phyloP scores from a whole-genome alignment of 2,797 vertebrate genomes.

The Diglossa cyanea region DNA sequence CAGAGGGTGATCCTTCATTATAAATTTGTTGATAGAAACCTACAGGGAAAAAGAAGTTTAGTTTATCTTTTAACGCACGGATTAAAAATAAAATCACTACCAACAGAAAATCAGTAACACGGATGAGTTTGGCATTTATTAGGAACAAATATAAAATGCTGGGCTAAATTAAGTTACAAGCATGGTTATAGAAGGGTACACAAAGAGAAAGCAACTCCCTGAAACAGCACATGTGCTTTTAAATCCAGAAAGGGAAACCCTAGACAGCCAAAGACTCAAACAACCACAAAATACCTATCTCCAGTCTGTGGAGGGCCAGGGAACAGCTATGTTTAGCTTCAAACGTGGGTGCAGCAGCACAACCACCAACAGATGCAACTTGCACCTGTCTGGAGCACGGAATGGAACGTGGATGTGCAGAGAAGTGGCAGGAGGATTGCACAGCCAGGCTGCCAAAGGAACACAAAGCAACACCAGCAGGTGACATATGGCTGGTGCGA shows the following conservation, averaged over 20 bases:
- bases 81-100: neutral
- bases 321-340: slow-evolving; percentile 51
- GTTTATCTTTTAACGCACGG: neutral
- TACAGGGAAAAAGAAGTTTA: neutral
- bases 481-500: neutral
- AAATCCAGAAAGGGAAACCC: slow-evolving; percentile 1
- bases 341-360: slow-evolving; percentile 32
- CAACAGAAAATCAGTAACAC: neutral
- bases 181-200: neutral
- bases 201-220: neutral
- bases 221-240: neutral
- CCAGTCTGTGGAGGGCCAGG: neutral
- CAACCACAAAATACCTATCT: neutral
- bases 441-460: neutral
- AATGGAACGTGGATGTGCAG: neutral
- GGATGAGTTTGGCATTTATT: neutral
- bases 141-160: neutral
- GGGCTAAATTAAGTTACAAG: neutral
- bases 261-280: neutral
- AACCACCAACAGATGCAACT: neutral
- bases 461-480: neutral
- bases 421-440: neutral
- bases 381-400: slow-evolving; percentile 36
- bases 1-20: slow-evolving; percentile 83
- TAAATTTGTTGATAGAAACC: slow-evolving; percentile 77